Evolutionary conservation across 2,888 invertebrate species (phyloP), one percentile per base, ranked within the genome.

Genomic region (Chrysina gloriosa): DNA sequence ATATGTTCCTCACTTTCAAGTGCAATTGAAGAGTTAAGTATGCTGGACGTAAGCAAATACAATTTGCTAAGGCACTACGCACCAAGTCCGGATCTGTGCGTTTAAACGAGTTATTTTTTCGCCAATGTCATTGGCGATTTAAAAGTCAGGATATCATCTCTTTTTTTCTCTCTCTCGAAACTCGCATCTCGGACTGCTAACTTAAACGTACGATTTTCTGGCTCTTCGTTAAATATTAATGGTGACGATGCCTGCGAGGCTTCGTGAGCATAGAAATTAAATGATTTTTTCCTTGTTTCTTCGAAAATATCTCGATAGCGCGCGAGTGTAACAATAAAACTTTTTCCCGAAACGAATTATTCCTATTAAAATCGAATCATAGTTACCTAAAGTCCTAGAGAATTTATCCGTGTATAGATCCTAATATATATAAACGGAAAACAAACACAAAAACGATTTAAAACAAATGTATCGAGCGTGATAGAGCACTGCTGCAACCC

Each of bases 391-490:
- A 52, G 4, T 52, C 31, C 52, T 52, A 19, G 2, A 16, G 27
- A 16, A 56, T n/a, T 56, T 39, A 50, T 64, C 64, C 64, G 31
- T 50, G 34, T 50, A 25, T 31, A 9, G n/a, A 27, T 39, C 64
- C 52, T 52, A 52, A n/a, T 19, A 1, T 14, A 11, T 36, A 25
- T 16, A 39, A 64, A 16, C 27, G n/a, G 52, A 25, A 45, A 56
- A 66, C 56, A 42, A 36, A 65, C 66, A 66, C 45, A 66, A 66
- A 45, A 25, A 52, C 36, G 19, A 66, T 58, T 45, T n/a, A 56
- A 23, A 58, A 47, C 23, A 21, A 23, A 16, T 19, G 27, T 54
- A 65, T 56, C 54, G 56, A 61, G 16, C 58, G 58, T 61, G 42
- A 25, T 52, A 39, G 27, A 65, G 25, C 65, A 66, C 56, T 54